Percentiles rank a stretch among this genome's conserved stretches.
These are phyloP conservation scores for Threskiornis aethiopicus DNA, from an alignment of 2,797 vertebrate species.

Conservation along the genomic window DNA sequence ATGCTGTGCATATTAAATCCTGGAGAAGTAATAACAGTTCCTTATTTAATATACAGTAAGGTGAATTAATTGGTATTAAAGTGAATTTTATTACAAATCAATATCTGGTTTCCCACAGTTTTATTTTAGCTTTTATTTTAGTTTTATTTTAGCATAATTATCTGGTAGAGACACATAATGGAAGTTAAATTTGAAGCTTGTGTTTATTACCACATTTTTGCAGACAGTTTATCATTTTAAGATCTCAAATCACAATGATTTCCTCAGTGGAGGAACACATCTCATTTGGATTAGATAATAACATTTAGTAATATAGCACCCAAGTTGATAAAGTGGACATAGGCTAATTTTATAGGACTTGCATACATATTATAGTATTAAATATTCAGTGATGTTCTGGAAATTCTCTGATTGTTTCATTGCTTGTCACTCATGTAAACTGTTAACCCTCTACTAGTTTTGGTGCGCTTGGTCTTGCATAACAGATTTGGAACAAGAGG, in stretches of 20 bases:
- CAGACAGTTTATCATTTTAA: not conserved
- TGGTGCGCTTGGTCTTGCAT: not conserved
- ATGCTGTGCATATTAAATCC: not conserved
- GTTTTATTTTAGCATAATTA: slow-evolving; percentile 26
- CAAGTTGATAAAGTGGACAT: not conserved
- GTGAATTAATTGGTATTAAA: slow-evolving; percentile 49
- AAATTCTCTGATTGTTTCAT: not conserved
- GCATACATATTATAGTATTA: not conserved
- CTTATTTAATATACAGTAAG: slow-evolving; percentile 11
- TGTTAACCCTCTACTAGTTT: not conserved
- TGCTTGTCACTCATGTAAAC: not conserved
- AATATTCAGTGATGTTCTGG: not conserved
- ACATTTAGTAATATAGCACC: not conserved
- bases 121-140: not conserved
- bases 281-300: not conserved
- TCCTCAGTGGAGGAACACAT: not conserved
- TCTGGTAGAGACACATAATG: not conserved
- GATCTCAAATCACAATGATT: not conserved
- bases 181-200: not conserved
- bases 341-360: not conserved
- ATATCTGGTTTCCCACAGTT: not conserved
- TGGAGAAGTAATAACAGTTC: not conserved
- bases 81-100: slow-evolving; percentile 16
- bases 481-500: not conserved
- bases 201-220: not conserved